These are phyloP conservation scores for Pecten maximus DNA, from an alignment of 2,888 invertebrate genomes.

Conservation along the genomic window DNA sequence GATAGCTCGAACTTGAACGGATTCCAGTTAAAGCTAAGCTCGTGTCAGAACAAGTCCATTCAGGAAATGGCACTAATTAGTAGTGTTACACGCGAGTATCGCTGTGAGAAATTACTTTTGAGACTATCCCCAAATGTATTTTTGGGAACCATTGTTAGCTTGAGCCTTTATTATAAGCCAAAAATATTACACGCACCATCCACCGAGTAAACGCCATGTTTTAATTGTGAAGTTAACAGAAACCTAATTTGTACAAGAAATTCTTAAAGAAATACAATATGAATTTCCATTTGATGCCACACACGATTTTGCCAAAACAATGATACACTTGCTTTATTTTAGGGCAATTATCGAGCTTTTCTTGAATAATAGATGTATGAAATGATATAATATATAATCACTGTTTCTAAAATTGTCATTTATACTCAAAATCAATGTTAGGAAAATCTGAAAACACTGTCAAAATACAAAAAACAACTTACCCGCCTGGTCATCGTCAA, in stretches of 20 bases:
- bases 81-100: constrained; percentile 44
- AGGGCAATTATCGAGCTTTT: not conserved
- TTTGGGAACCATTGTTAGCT: not conserved
- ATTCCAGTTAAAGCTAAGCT: constrained; percentile 23
- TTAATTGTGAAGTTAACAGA: not conserved
- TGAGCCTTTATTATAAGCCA: not conserved
- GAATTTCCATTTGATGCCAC: not conserved
- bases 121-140: not conserved
- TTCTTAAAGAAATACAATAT: not conserved
- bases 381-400: not conserved
- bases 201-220: not conserved
- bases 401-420: not conserved
- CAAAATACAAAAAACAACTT: constrained; percentile 23
- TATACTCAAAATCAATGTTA: not conserved
- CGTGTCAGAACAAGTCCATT: constrained; percentile 54
- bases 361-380: not conserved
- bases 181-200: not conserved
- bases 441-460: not conserved
- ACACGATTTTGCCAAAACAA: constrained; percentile 8
- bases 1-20: not conserved
- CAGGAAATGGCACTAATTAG: constrained; percentile 31
- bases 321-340: not conserved
- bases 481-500: constrained; percentile 53
- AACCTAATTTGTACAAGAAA: not conserved
- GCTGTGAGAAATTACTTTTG: constrained; percentile 38